Conservation (phyloP, 1,140 invertebrate genomes). For the Andrena cerasifolii region DNA sequence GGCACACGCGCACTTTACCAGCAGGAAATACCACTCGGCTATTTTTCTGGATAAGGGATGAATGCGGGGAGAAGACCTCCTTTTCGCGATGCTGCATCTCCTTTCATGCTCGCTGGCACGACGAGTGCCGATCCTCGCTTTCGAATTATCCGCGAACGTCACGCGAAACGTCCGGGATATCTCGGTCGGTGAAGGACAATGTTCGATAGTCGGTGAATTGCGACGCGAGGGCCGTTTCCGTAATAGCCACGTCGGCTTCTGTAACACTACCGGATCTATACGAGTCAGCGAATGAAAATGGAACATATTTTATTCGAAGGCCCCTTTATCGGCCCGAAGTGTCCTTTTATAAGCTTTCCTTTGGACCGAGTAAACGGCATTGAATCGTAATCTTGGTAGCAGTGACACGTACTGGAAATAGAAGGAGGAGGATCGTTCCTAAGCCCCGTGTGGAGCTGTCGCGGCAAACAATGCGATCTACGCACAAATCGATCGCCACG, state of each 20-base stretch:
- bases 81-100: neutral
- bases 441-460: constrained; percentile 41
- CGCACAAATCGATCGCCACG: constrained; percentile 45
- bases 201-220: no score
- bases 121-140: neutral
- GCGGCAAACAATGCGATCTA: constrained; percentile 41
- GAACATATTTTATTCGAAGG: neutral
- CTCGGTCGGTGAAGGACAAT: no score
- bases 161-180: neutral
- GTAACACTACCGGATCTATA: no score
- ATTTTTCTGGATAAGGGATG: constrained; percentile 1
- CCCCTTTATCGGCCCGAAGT: constrained; percentile 26
- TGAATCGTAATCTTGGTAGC: constrained; percentile 49
- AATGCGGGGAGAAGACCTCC: constrained; percentile 7
- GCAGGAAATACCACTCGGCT: constrained; percentile 1
- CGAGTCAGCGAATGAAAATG: constrained; percentile 5
- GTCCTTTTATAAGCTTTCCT: neutral
- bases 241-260: no score
- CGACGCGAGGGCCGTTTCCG: no score
- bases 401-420: constrained; percentile 23
- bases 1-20: neutral
- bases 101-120: neutral
- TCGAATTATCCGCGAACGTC: neutral
- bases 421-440: constrained; percentile 49
- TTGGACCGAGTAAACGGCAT: constrained; percentile 28